Percentiles rank a stretch among this genome's conserved stretches.
phyloP scores from a whole-genome alignment of 1,140 invertebrate genomes.

The Listronotus bonariensis region DNA sequence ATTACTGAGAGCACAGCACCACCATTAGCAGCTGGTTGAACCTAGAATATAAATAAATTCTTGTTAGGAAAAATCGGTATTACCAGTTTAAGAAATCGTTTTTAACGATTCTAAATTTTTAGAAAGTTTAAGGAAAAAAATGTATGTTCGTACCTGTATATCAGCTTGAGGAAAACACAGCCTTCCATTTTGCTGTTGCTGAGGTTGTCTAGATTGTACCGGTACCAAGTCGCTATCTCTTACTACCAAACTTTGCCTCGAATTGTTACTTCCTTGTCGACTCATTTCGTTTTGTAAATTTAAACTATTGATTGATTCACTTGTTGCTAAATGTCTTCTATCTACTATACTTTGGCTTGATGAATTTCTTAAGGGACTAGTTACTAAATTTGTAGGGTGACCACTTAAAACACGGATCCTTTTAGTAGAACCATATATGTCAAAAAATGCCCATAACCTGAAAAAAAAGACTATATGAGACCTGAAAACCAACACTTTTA shows the following conservation, averaged over 20 bases:
- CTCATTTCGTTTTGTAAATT: slow-evolving; percentile 54
- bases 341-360: slow-evolving; percentile 36
- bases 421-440: slow-evolving; percentile 93
- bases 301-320: slow-evolving; percentile 60
- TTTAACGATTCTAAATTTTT: too few relatives aligned
- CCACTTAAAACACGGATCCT: slow-evolving; percentile 74
- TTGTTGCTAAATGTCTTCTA: slow-evolving; percentile 53
- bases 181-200: slow-evolving; percentile 54
- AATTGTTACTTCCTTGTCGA: slow-evolving; percentile 49
- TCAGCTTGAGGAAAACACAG: slow-evolving; percentile 60
- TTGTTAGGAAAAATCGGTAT: not conserved
- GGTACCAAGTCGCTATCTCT: slow-evolving; percentile 22
- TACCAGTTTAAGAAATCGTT: too few relatives aligned
- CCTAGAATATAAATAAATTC: slow-evolving; percentile 53
- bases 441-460: slow-evolving; percentile 90
- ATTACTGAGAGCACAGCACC: slow-evolving; percentile 80
- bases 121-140: not conserved
- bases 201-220: slow-evolving; percentile 16
- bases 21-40: slow-evolving; percentile 65
- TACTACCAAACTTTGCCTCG: slow-evolving; percentile 32
- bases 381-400: slow-evolving; percentile 46
- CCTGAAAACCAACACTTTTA: too few relatives aligned
- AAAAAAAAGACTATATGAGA: slow-evolving; percentile 1
- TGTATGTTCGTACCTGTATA: slow-evolving; percentile 50
- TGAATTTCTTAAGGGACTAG: slow-evolving; percentile 55